phyloP scores from a whole-genome alignment of 1,140 invertebrate genomes.

The Caenorhabditis latens region DNA sequence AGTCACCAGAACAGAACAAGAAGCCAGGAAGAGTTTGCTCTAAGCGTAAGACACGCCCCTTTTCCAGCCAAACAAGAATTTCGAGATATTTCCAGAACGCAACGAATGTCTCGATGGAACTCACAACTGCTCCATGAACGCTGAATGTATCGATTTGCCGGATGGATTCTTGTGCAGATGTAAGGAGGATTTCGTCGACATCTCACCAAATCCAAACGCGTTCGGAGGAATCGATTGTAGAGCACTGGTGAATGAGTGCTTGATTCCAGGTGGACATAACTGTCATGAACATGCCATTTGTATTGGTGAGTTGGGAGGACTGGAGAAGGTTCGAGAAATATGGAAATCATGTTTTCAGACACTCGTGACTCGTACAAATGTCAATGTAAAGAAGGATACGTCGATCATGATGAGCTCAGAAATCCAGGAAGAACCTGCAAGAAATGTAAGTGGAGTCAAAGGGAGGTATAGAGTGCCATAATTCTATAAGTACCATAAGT shows the following conservation, averaged over 20 bases:
- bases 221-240: slow-evolving; percentile 73
- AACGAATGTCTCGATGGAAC: slow-evolving; percentile 73
- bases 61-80: neutral
- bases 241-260: slow-evolving; percentile 73
- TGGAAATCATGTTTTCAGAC: slow-evolving; percentile 19
- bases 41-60: slow-evolving; percentile 50
- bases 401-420: slow-evolving; percentile 74
- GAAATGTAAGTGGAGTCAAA: slow-evolving; percentile 58
- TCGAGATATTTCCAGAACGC: slow-evolving; percentile 61
- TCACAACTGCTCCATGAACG: slow-evolving; percentile 77
- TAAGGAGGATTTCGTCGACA: slow-evolving; percentile 78
- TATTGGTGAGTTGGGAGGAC: slow-evolving; percentile 67
- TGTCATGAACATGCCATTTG: slow-evolving; percentile 75
- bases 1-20: slow-evolving; percentile 73
- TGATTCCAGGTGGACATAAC: slow-evolving; percentile 71
- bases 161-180: slow-evolving; percentile 78
- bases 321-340: neutral
- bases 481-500: no score
- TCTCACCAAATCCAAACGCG: slow-evolving; percentile 75
- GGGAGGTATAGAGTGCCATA: no score
- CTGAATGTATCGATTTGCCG: slow-evolving; percentile 77
- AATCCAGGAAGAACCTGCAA: slow-evolving; percentile 76
- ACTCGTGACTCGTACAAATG: slow-evolving; percentile 74
- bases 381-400: slow-evolving; percentile 74
- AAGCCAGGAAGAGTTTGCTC: slow-evolving; percentile 73